These are phyloP conservation scores for Lathronympha strigana DNA, from an alignment of 2,888 invertebrate species.

Conservation along the genomic window DNA sequence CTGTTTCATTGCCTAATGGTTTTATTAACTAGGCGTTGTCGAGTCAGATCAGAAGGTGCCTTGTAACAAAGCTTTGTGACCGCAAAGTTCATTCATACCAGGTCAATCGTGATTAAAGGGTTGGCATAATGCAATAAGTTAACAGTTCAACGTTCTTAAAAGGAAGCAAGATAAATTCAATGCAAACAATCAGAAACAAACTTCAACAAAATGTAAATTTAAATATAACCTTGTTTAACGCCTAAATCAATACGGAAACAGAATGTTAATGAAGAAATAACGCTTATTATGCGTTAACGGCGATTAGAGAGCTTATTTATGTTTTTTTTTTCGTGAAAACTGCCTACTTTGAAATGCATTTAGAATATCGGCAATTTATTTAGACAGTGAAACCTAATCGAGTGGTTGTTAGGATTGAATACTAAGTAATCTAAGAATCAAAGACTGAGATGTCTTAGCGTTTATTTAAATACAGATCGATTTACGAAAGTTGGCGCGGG, in stretches of 20 bases:
- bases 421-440: slow-evolving; percentile 26
- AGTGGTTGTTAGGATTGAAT: slow-evolving; percentile 17
- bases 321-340: slow-evolving; percentile 35
- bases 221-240: slow-evolving; percentile 30
- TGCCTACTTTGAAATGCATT: slow-evolving; percentile 24
- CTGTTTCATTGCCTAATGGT: slow-evolving; percentile 20
- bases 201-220: slow-evolving; percentile 9
- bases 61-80: slow-evolving; percentile 20
- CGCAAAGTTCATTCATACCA: slow-evolving; percentile 5
- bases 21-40: background rate
- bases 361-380: slow-evolving; percentile 35
- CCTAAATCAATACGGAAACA: slow-evolving; percentile 40
- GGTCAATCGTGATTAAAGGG: slow-evolving; percentile 10
- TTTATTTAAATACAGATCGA: background rate
- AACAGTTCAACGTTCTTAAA: background rate
- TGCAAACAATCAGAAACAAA: background rate
- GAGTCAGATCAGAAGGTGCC: background rate
- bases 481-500: too few relatives aligned
- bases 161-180: background rate
- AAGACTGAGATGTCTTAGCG: background rate
- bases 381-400: slow-evolving; percentile 33
- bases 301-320: slow-evolving; percentile 43
- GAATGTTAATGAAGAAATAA: slow-evolving; percentile 39
- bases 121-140: background rate
- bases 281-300: slow-evolving; percentile 33